Evolutionary conservation across 2,888 invertebrate genomes (phyloP), one percentile per base, ranked within the genome.

Genomic region (Lysandra bellargus): DNA sequence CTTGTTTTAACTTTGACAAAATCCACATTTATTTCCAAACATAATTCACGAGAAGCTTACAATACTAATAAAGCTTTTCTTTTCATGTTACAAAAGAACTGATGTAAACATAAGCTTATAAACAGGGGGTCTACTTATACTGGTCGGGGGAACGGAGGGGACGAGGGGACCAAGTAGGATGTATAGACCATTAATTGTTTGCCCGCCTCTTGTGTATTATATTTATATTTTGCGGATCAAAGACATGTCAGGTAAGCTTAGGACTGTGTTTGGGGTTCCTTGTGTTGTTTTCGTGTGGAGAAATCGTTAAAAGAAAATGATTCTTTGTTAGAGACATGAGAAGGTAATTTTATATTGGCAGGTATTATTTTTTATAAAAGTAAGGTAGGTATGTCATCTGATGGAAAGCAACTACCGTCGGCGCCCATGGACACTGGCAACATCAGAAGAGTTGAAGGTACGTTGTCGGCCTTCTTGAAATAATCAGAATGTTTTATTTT

Each of bases 171-270:
- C 80, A 83, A 83, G 79, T 83, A 79, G 77, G 82, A 83, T 84
- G 85, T 83, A 85, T 80, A 83, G 80, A 83, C 81, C 82, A 84
- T 84, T 90, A 89, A 89, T 90, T 90, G 88, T 87, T 86, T 87
- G 86, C 85, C 85, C 83, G 85, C 83, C 80, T 82, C 84, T 85
- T 85, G 85, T 83, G 81, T 80, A 83, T 83, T 83, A 83, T 87
- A 85, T 88, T 83, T 81, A 80, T 80, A 78, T 80, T 82, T 87
- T 86, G 80, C 82, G 85, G 89, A 91, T 91, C 90, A 91, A 91
- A 91, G 89, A 86, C 86, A 87, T 86, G 87, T 88, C 90, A 88
- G 86, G 85, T 87, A 81, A 84, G 83, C 84, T 83, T 83, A 83
- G 84, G 85, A 84, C 83, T 83, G 85, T 84, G 84, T 83, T 86